Evolutionary conservation across 2,113 vertebrate species (phyloP).

Genomic region (Zosterops lateralis): DNA sequence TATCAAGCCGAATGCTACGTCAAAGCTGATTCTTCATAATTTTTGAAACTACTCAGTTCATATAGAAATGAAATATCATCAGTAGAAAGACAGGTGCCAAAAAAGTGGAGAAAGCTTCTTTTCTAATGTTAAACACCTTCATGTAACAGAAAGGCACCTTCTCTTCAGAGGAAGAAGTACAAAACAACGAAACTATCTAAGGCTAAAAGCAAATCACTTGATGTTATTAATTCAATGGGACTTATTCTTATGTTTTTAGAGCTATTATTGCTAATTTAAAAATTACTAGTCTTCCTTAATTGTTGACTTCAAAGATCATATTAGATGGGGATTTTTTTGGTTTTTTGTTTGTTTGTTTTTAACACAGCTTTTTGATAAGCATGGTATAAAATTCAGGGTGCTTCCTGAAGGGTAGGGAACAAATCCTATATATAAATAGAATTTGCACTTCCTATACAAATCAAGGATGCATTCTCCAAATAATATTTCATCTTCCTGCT

Average conservation of each 20-base stretch:
- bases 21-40: not conserved
- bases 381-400: not conserved
- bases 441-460: not conserved
- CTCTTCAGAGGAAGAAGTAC: not conserved
- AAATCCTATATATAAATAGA: not conserved
- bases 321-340: not conserved
- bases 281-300: not conserved
- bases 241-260: not conserved
- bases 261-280: not conserved
- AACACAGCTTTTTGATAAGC: not conserved
- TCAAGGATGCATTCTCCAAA: not conserved
- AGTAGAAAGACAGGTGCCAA: not conserved
- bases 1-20: not conserved
- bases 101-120: not conserved
- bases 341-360: not conserved
- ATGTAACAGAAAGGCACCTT: not conserved
- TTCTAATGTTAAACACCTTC: not conserved
- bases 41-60: not conserved
- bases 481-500: not conserved
- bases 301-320: not conserved
- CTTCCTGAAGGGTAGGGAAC: not conserved
- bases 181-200: not conserved
- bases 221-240: not conserved
- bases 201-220: not conserved
- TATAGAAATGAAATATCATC: constrained; percentile 4